Percentiles rank a stretch among this genome's conserved stretches.
phyloP scores from a whole-genome alignment of 2,888 invertebrate genomes.

The Lycocerus yunnanus region DNA sequence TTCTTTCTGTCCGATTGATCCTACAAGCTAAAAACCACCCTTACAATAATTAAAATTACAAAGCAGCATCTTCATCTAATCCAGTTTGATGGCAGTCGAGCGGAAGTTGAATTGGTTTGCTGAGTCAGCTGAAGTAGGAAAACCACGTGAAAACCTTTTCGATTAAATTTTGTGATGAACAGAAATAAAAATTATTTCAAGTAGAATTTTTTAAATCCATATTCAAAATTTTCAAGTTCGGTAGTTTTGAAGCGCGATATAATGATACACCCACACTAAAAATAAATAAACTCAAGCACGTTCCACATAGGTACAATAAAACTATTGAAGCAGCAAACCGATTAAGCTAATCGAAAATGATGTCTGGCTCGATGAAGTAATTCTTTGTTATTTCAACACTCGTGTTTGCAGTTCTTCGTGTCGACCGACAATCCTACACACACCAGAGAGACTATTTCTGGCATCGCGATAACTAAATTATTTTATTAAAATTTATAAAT shows the following conservation, averaged over 20 bases:
- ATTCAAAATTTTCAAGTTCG: neutral
- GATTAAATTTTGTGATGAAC: neutral
- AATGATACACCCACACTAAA: neutral
- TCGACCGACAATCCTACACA: neutral
- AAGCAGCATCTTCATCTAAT: neutral
- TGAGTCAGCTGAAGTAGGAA: neutral
- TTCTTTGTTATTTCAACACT: constrained; percentile 1
- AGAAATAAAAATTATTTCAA: neutral
- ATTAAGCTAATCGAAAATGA: constrained; percentile 1
- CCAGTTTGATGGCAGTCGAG: neutral
- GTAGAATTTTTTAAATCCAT: neutral
- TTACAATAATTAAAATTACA: neutral
- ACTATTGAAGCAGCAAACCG: neutral
- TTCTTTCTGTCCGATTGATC: neutral
- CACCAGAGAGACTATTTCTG: neutral
- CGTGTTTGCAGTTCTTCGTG: neutral
- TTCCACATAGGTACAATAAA: neutral
- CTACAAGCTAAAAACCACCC: neutral
- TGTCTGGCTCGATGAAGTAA: neutral
- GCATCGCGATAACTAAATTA: neutral
- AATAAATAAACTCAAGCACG: neutral
- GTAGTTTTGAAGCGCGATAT: neutral
- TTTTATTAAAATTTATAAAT: neutral
- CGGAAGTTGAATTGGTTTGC: neutral
- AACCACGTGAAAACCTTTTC: neutral